Evolutionary conservation across 2,888 invertebrate species (phyloP).

Genomic region (Pyralis farinalis): DNA sequence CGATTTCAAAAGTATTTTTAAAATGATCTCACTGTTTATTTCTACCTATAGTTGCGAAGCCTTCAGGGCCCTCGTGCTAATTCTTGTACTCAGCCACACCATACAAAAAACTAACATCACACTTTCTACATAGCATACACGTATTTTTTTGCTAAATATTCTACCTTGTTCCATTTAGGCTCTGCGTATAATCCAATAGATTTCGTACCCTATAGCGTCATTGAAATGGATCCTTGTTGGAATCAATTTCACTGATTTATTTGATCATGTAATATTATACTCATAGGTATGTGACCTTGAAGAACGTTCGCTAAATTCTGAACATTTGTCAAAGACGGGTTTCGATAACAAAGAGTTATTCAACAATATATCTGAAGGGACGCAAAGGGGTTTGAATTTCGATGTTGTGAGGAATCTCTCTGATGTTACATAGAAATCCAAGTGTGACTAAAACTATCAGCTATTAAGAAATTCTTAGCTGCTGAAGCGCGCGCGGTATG

Average conservation of each 20-base stretch:
- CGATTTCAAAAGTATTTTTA: too few relatives aligned
- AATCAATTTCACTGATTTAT: neutral
- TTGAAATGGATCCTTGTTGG: neutral
- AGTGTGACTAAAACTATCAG: conserved; percentile 37
- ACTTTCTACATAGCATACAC: too few relatives aligned
- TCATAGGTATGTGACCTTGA: neutral
- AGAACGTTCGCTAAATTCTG: conserved; percentile 23
- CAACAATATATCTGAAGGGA: conserved; percentile 27
- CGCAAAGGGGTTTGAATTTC: conserved; percentile 38
- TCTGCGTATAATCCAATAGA: too few relatives aligned
- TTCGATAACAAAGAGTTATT: conserved; percentile 48
- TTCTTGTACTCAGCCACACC: too few relatives aligned
- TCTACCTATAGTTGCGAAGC: too few relatives aligned
- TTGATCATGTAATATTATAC: neutral
- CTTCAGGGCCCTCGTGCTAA: too few relatives aligned
- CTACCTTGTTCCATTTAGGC: too few relatives aligned
- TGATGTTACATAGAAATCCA: conserved; percentile 35
- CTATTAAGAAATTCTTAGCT: conserved; percentile 36
- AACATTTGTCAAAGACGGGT: conserved; percentile 37
- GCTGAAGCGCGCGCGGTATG: conserved; percentile 12
- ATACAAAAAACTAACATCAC: too few relatives aligned
- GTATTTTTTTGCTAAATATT: too few relatives aligned
- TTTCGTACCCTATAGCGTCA: too few relatives aligned
- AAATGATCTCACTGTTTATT: too few relatives aligned
- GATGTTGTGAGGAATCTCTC: conserved; percentile 41